phyloP scores from a whole-genome alignment of 2,888 invertebrate genomes.

The Synanthedon andrenaeformis region DNA sequence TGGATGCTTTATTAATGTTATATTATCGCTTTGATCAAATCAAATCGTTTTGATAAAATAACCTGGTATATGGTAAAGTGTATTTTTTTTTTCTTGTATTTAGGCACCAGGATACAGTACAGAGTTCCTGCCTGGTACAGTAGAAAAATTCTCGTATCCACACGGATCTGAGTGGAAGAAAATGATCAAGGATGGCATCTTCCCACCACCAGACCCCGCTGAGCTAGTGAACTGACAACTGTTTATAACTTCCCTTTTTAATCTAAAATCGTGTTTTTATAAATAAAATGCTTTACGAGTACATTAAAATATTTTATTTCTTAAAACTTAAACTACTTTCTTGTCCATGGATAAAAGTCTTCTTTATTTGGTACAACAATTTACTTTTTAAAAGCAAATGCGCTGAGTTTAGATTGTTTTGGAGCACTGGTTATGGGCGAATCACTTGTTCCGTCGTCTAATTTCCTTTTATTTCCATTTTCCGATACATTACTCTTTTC shows the following conservation, averaged over 20 bases:
- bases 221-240: conserved; percentile 36
- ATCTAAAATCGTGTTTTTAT: not conserved
- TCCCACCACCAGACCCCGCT: conserved; percentile 61
- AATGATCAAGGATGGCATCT: conserved; percentile 73
- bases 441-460: conserved; percentile 31
- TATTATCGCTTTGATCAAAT: too few relatives aligned
- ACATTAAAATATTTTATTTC: not conserved
- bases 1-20: too few relatives aligned
- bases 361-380: too few relatives aligned
- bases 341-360: not conserved
- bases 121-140: conserved; percentile 76
- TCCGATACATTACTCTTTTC: conserved; percentile 13
- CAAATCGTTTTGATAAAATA: too few relatives aligned
- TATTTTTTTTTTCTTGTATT: conserved; percentile 8
- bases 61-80: too few relatives aligned
- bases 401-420: conserved; percentile 62
- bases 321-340: not conserved
- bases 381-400: conserved; percentile 54
- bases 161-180: conserved; percentile 81
- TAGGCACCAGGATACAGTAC: conserved; percentile 85
- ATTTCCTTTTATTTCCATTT: conserved; percentile 41
- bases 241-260: conserved; percentile 11
- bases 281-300: not conserved
- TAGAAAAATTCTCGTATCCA: conserved; percentile 81
- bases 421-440: conserved; percentile 32